phyloP scores from a whole-genome alignment of 1,140 invertebrate species.

The Aphidius ervi region DNA sequence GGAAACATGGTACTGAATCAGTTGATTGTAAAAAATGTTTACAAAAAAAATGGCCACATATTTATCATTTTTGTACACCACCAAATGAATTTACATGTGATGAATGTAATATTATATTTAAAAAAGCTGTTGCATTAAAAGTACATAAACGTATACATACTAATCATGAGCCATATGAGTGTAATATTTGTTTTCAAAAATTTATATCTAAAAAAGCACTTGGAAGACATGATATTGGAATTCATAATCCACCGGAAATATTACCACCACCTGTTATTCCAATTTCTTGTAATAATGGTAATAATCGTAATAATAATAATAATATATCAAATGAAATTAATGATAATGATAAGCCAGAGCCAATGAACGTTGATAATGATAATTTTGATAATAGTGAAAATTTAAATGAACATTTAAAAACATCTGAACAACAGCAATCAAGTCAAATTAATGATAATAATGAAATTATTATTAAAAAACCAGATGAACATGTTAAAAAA shows the following conservation, averaged over 20 bases:
- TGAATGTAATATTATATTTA: conserved; percentile 71
- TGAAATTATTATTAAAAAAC: conserved; percentile 30
- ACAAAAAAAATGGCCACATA: conserved; percentile 85
- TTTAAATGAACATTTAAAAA: neutral
- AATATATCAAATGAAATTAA: conserved; percentile 10
- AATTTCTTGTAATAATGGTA: neutral
- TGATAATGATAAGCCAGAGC: neutral
- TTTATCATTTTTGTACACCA: conserved; percentile 84
- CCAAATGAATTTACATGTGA: conserved; percentile 73
- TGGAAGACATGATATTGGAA: conserved; percentile 61
- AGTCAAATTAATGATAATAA: conserved; percentile 26
- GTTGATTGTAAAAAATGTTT: conserved; percentile 77
- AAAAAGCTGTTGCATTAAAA: conserved; percentile 71
- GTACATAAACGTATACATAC: conserved; percentile 77
- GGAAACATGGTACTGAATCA: conserved; percentile 87
- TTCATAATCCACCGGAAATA: conserved; percentile 48
- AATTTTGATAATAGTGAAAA: neutral
- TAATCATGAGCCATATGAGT: conserved; percentile 66
- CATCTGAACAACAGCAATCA: neutral
- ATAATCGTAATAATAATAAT: neutral
- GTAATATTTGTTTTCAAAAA: conserved; percentile 67
- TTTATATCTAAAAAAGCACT: conserved; percentile 80
- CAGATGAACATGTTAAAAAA: conserved; percentile 34
- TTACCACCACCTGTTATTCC: neutral
- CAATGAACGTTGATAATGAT: neutral